Conservation (phyloP, 2,797 vertebrate genomes). For the Sebastes wilsoni region DNA sequence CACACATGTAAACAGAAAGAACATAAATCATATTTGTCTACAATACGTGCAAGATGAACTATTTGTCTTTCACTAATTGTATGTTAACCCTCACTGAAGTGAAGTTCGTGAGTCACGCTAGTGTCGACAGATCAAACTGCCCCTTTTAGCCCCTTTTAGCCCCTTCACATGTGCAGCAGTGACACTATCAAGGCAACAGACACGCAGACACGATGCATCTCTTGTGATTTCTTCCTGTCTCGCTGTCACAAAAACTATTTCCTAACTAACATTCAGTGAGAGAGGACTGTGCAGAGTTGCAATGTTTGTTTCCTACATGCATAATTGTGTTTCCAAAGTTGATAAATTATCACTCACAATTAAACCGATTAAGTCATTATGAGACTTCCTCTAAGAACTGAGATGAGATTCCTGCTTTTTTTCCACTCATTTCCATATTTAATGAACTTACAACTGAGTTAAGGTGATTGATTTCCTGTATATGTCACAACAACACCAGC, state of each 20-base stretch:
- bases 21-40: not conserved
- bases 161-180: not conserved
- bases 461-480: conserved; percentile 43
- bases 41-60: not conserved
- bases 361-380: conserved; percentile 34
- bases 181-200: conserved; percentile 26
- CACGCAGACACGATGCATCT: conserved; percentile 32
- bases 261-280: not conserved
- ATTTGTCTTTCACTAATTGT: not conserved
- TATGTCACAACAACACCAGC: conserved; percentile 34
- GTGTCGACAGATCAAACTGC: not conserved
- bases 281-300: not conserved
- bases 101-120: not conserved
- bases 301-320: not conserved
- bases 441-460: conserved; percentile 59
- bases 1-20: not conserved
- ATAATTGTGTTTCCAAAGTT: not conserved
- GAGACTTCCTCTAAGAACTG: conserved; percentile 12
- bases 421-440: conserved; percentile 48
- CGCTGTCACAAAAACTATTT: not conserved
- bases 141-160: not conserved
- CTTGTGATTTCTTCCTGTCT: not conserved
- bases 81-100: conserved; percentile 5
- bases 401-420: not conserved
- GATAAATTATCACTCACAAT: conserved; percentile 28